These are phyloP conservation scores for Gordius sp. DNA, from an alignment of 2,888 invertebrate genomes.

Conservation along the genomic window DNA sequence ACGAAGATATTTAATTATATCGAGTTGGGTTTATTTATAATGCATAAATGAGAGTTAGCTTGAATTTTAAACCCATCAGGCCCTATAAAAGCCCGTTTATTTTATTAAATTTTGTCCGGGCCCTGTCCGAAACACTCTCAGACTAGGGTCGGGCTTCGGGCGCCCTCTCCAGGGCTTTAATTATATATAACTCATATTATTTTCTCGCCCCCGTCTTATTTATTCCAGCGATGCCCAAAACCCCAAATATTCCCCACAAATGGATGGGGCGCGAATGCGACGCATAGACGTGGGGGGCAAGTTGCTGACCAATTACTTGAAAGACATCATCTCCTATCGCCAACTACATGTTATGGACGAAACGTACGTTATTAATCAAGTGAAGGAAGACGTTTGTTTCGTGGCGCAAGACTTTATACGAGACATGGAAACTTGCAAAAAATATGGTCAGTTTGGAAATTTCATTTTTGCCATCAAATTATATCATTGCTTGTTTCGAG, in stretches of 20 bases:
- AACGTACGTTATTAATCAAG: conserved; percentile 87
- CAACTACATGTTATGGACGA: conserved; percentile 85
- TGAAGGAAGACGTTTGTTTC: conserved; percentile 85
- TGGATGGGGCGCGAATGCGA: conserved; percentile 29
- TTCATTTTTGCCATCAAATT: too few species aligned
- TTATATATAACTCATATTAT: too few species aligned
- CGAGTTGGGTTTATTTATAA: too few species aligned
- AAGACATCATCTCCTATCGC: conserved; percentile 80
- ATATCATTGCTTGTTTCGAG: too few species aligned
- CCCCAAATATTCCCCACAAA: neutral
- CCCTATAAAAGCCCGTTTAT: too few species aligned
- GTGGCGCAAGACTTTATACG: conserved; percentile 53
- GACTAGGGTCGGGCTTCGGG: conserved; percentile 27
- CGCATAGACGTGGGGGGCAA: conserved; percentile 88
- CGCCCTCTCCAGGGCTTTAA: too few species aligned
- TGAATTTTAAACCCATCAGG: too few species aligned
- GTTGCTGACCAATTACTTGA: conserved; percentile 76
- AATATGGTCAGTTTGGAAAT: too few species aligned
- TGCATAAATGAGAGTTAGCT: too few species aligned
- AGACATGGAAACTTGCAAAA: conserved; percentile 41
- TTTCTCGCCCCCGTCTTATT: neutral
- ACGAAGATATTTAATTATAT: too few species aligned
- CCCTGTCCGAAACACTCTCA: too few species aligned
- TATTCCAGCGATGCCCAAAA: neutral
- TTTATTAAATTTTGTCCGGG: too few species aligned